Conservation (phyloP, 2,797 vertebrate species). For the Propithecus deckenii region DNA sequence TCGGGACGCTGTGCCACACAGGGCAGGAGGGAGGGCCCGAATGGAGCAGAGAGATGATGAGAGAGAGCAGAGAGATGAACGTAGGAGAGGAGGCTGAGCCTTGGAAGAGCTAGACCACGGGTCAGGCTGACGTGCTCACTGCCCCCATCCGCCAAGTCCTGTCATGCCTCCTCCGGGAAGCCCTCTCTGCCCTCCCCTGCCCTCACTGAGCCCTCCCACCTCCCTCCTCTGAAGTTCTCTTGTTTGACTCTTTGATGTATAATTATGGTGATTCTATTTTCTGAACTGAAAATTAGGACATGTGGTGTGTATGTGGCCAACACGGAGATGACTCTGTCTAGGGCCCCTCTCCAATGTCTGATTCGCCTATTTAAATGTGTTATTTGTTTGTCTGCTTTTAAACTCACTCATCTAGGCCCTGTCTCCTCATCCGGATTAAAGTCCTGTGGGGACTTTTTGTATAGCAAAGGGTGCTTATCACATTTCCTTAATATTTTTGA, state of each 20-base stretch:
- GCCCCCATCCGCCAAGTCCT: no score
- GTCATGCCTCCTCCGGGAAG: not conserved
- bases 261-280: not conserved
- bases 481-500: not conserved
- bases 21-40: not conserved
- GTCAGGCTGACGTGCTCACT: not conserved
- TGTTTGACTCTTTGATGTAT: not conserved
- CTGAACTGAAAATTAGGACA: not conserved
- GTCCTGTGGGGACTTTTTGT: not conserved
- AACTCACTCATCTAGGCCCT: not conserved
- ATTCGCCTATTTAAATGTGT: not conserved
- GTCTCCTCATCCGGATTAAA: not conserved
- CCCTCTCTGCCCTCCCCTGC: not conserved
- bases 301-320: not conserved
- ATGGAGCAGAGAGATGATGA: not conserved
- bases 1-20: not conserved
- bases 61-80: not conserved
- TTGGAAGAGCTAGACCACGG: not conserved
- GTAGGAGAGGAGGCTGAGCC: no score
- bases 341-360: not conserved
- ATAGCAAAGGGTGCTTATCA: not conserved
- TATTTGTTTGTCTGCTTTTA: slow-evolving; percentile 21
- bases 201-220: no score
- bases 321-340: not conserved
- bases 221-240: not conserved